Evolutionary conservation across 2,797 vertebrate genomes (phyloP), one percentile per base, ranked within the genome.

Genomic region (Mormyrus proboscirostris): DNA sequence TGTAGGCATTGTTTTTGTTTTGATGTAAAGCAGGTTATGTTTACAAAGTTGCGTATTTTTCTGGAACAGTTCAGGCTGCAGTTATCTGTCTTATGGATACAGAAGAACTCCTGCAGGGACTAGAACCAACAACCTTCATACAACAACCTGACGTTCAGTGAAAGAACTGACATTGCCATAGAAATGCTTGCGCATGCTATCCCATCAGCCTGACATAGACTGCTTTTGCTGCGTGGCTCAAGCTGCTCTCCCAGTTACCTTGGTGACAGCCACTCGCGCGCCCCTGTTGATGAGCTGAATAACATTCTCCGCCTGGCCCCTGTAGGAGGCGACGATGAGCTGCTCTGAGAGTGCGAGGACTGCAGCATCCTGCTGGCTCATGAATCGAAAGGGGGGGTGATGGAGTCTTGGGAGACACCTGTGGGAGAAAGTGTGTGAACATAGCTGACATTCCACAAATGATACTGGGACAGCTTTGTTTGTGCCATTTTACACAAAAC

Each of bases 221-320:
- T 6, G 4, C 87, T 3, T 38, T 19, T 50, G 3, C 33, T 69
- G 22, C 9, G 8, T 19, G 29, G n/a, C 22, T 41, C 4, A 12
- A 16, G 44, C 22, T 7, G 14, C 47, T 76, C 33, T 41, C 33
- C 38, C 19, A 2, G 97, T 97, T 96, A 99, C 98, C 98, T 98
- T 99, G 95, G 98, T 99, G 94, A 99, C 96, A 0, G 97, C 98
- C 95, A 99, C 97, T 95, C 97, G 97, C 93, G 98, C 98, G 1
- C 98, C 98, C 96, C 96, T 98, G 96, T 99, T 99, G 96, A 99
- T 99, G 93, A 99, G 97, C 96, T 99, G 98, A 93, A 99, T 97
- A 96, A 99, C 98, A 97, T 98, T 97, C 94, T 98, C 97, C 6
- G 96, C 96, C 94, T 98, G 98, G 94, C 98, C 98, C 96, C 98